A percentile compares a stretch with the other conserved stretches of the same genome.
Evolutionary conservation across 2,113 vertebrate genomes (phyloP).

Genomic region (Scytalopus superciliaris): DNA sequence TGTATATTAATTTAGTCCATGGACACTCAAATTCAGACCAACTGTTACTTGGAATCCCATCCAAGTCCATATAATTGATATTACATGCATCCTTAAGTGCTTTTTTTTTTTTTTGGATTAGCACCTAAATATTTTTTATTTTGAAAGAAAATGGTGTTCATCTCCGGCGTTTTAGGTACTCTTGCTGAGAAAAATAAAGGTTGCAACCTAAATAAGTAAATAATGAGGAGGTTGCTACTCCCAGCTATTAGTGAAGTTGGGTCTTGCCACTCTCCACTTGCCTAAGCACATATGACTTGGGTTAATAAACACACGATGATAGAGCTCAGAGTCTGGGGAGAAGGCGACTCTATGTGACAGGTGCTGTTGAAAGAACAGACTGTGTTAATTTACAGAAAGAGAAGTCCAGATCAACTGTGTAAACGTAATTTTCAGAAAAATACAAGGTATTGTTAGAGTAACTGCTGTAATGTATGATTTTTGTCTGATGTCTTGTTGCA

Average conservation of each 20-base stretch:
- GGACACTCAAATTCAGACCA: background rate
- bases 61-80: background rate
- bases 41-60: background rate
- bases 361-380: background rate
- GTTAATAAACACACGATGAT: background rate
- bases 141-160: background rate
- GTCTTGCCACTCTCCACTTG: background rate
- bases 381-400: background rate
- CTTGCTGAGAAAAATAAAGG: background rate
- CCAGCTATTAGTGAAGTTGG: background rate
- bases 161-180: background rate
- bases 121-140: background rate
- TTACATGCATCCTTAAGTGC: background rate
- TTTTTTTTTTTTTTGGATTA: background rate
- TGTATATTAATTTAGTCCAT: background rate
- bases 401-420: background rate
- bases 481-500: background rate
- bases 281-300: rapidly evolving
- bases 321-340: background rate
- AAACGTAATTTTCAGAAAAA: background rate
- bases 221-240: background rate
- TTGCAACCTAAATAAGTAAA: background rate
- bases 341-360: background rate
- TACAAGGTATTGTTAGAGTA: background rate
- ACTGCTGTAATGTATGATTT: background rate